Evolutionary conservation across 1,140 invertebrate species (phyloP), one percentile per base, ranked within the genome.

Genomic region (Halictus rubicundus): DNA sequence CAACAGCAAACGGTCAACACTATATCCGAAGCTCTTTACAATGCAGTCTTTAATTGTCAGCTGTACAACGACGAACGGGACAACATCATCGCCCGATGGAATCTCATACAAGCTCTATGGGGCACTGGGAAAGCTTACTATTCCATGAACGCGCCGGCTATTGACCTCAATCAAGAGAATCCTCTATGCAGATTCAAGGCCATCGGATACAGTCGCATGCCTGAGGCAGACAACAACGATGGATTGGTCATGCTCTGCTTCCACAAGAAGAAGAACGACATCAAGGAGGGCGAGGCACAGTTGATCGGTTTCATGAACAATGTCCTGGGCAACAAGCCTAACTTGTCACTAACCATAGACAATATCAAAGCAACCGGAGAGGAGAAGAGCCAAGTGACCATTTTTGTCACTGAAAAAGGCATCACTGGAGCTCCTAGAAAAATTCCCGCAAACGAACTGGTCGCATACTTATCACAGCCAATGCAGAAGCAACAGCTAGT

Each of bases 41-140:
- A 96, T 84, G 96, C 97, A 0, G 95, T 98, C 16, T 96, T 96
- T 32, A 96, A 96, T 87, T 97, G 97, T 63, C 95, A 96, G 68
- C 95, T 99, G 27, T 99, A 97, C 92, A 97, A 97, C 49, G 98
- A 99, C 92, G 98, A 99, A 88, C 94, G 98, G 54, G 98, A 99
- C 90, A 95, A 96, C 78, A 96, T 98, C 46, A 94, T 99, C 54
- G 97, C 97, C 3, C 97, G 97, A 90, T 99, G 97, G 96, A 99
- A 99, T 90, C 95, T 98, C 76, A 92, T 99, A 59, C 98, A 99
- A 92, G 97, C 98, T 1, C 96, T 96, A 83, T 99, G 98, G 98
- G 98, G 98, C 3, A 95, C 94, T 72, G 97, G 97, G 87, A 95
- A 96, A 93, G 95, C 96, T 6, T 98, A 96, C 89, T 98, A 97